Evolutionary conservation across 2,797 vertebrate genomes (phyloP).

Genomic region (Cygnus olor): DNA sequence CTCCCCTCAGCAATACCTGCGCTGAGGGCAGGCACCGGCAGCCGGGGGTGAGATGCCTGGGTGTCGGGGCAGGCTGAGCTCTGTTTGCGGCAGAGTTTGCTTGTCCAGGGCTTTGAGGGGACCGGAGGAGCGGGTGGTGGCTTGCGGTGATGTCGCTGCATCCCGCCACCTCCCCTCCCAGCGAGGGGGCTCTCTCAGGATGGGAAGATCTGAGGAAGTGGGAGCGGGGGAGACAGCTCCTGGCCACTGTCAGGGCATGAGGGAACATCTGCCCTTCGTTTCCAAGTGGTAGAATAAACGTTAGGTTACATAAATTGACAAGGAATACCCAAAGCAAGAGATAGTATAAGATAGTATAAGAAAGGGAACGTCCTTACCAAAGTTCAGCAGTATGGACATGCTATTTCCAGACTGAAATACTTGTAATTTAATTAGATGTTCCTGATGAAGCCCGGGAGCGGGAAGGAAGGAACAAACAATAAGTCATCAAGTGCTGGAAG

Average conservation of each 20-base stretch:
- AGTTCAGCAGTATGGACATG: background rate
- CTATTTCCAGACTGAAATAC: constrained; percentile 48
- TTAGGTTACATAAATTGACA: background rate
- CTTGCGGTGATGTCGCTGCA: background rate
- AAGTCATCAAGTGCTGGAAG: constrained; percentile 54
- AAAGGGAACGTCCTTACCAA: background rate
- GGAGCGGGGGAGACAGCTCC: background rate
- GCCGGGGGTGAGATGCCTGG: background rate
- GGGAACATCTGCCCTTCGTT: constrained; percentile 40
- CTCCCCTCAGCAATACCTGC: background rate
- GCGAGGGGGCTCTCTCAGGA: background rate
- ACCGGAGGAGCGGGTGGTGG: background rate
- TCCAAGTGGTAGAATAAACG: background rate
- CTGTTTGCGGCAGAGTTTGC: background rate
- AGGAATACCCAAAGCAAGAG: background rate
- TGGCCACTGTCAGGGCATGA: background rate
- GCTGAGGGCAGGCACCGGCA: background rate
- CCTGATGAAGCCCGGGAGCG: constrained; percentile 4
- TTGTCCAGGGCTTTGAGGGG: background rate
- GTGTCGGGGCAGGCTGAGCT: background rate
- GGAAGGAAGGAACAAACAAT: constrained; percentile 22
- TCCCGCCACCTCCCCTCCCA: background rate
- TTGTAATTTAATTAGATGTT: constrained; percentile 59
- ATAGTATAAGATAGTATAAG: background rate
- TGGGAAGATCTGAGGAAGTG: background rate